Percentiles rank a stretch among this genome's conserved stretches.
Conservation (phyloP, 2,113 vertebrate species). For the Chascanopsetta lugubris region DNA sequence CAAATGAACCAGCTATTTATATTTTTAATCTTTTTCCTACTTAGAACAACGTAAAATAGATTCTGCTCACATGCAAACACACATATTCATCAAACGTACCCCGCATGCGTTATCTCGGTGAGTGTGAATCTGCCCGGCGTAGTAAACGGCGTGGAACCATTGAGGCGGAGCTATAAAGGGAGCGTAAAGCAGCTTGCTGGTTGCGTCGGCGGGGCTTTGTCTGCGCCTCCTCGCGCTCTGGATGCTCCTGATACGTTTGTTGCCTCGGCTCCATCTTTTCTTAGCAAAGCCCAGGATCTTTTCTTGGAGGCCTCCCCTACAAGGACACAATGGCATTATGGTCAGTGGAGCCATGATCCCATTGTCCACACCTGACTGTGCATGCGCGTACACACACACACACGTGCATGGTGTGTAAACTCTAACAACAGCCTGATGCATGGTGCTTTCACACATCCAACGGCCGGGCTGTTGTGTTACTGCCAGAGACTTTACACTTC, state of each 20-base stretch:
- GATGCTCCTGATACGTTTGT: conserved; percentile 75
- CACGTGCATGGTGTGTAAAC: neutral
- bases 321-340: conserved; percentile 48
- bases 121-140: conserved; percentile 29
- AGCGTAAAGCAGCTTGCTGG: conserved; percentile 65
- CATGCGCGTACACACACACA: conserved; percentile 10
- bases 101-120: conserved; percentile 27
- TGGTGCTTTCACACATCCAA: neutral
- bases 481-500: conserved; percentile 26
- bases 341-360: conserved; percentile 57
- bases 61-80: neutral
- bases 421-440: neutral
- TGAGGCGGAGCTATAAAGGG: conserved; percentile 62
- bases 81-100: neutral
- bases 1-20: too few species aligned
- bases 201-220: conserved; percentile 52
- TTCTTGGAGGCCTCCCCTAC: conserved; percentile 39
- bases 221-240: conserved; percentile 55
- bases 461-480: conserved; percentile 2
- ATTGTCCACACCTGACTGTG: conserved; percentile 64
- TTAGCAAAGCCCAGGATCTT: conserved; percentile 51
- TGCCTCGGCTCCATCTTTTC: conserved; percentile 58
- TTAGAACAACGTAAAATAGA: neutral
- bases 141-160: conserved; percentile 33
- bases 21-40: neutral